Conservation (phyloP, 2,113 vertebrate species). For the Cyanistes caeruleus region DNA sequence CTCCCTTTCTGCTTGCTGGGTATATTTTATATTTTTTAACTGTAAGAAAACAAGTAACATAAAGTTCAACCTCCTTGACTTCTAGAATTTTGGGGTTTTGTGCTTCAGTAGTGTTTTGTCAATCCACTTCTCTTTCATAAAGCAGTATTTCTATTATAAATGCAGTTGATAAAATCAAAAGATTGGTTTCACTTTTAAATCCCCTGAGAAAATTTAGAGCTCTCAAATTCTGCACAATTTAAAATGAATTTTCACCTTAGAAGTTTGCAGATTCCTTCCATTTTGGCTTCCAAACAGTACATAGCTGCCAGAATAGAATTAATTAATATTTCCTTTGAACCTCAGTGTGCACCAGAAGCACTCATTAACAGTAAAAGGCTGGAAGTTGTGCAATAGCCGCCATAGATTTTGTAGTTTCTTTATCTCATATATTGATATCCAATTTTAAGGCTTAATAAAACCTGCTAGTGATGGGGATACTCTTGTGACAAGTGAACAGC, state of each 20-base stretch:
- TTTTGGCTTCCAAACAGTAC: conserved; percentile 31
- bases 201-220: conserved; percentile 46
- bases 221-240: conserved; percentile 46
- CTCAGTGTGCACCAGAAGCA: neutral
- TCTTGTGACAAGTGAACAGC: neutral
- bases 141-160: conserved; percentile 42
- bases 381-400: neutral
- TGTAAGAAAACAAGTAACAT: neutral
- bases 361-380: neutral
- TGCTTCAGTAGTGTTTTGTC: neutral
- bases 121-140: neutral
- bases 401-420: neutral
- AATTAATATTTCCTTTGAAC: conserved; percentile 46
- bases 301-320: conserved; percentile 60
- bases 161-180: conserved; percentile 34
- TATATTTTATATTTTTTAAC: neutral
- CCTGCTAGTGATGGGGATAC: neutral
- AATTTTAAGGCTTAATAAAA: neutral
- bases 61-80: neutral
- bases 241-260: conserved; percentile 30
- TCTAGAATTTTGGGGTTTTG: neutral
- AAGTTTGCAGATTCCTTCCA: conserved; percentile 15
- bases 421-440: neutral
- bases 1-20: neutral
- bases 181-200: conserved; percentile 56